phyloP scores from a whole-genome alignment of 2,113 vertebrate genomes.

The Potamarius usumacintae region DNA sequence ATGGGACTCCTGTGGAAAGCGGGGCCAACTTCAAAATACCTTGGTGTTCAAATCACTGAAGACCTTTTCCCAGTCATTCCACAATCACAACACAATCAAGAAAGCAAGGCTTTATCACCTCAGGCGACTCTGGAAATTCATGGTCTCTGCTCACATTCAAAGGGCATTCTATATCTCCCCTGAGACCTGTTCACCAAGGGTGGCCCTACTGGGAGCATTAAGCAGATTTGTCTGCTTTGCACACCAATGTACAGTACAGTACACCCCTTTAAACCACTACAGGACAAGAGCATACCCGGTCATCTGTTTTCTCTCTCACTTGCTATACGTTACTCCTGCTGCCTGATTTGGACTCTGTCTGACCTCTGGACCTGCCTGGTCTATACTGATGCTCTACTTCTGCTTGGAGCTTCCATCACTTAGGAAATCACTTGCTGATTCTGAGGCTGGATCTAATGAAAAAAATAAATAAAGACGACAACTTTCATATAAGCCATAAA shows the following conservation, averaged over 20 bases:
- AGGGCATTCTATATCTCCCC: background rate
- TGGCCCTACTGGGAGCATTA: background rate
- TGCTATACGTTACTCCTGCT: background rate
- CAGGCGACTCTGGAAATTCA: background rate
- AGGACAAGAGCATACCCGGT: background rate
- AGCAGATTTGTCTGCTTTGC: background rate
- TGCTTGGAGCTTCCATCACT: background rate
- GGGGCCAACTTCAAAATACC: too few relatives aligned
- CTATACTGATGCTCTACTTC: background rate
- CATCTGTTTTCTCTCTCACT: background rate
- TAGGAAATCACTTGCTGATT: background rate
- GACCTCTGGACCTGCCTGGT: background rate
- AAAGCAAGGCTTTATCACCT: background rate
- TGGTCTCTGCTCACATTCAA: background rate
- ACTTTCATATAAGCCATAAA: too few relatives aligned
- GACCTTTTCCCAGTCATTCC: too few relatives aligned
- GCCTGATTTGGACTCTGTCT: background rate
- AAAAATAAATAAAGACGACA: too few relatives aligned
- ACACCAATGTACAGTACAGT: background rate
- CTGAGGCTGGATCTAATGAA: background rate
- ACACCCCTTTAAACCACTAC: background rate
- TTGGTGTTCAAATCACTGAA: too few relatives aligned
- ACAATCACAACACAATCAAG: background rate
- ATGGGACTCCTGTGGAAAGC: too few relatives aligned
- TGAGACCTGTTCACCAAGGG: background rate